Evolutionary conservation across 2,888 invertebrate genomes (phyloP).

Genomic region (Xiphydria camelus): DNA sequence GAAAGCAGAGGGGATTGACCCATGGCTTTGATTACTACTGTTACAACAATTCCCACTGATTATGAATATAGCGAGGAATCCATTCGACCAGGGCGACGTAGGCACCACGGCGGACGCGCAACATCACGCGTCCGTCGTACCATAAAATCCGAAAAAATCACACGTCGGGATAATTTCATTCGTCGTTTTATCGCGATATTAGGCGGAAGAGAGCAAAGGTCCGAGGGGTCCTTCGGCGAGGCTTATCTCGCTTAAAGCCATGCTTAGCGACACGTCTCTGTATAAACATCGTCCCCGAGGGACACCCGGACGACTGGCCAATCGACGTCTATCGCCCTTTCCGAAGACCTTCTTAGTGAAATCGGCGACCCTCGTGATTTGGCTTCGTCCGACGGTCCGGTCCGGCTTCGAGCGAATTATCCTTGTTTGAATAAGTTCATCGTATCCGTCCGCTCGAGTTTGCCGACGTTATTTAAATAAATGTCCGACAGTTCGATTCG

Average conservation of each 20-base stretch:
- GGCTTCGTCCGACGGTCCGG: background rate
- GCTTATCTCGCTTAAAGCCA: slow-evolving; percentile 9
- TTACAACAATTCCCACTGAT: no score
- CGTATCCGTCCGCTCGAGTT: no score
- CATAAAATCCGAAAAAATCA: slow-evolving; percentile 1
- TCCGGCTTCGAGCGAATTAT: slow-evolving; percentile 7
- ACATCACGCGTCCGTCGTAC: no score
- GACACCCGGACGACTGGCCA: background rate
- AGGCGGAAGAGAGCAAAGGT: slow-evolving; percentile 21
- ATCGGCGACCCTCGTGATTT: slow-evolving; percentile 15
- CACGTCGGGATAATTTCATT: slow-evolving; percentile 14
- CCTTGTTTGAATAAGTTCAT: slow-evolving; percentile 15
- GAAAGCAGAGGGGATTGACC: no score
- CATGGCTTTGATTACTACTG: no score
- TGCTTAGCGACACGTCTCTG: slow-evolving; percentile 10
- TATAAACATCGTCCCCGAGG: slow-evolving; percentile 9
- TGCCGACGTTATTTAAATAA: slow-evolving; percentile 17
- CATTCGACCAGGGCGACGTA: no score
- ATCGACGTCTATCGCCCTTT: slow-evolving; percentile 3
- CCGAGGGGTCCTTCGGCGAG: background rate
- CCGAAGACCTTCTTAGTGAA: slow-evolving; percentile 14
- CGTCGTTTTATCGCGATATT: slow-evolving; percentile 16
- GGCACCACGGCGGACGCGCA: no score
- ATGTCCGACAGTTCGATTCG: no score
- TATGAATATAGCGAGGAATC: no score